These are phyloP conservation scores for Mylabris phalerata DNA, from an alignment of 1,140 invertebrate genomes.

Conservation along the genomic window DNA sequence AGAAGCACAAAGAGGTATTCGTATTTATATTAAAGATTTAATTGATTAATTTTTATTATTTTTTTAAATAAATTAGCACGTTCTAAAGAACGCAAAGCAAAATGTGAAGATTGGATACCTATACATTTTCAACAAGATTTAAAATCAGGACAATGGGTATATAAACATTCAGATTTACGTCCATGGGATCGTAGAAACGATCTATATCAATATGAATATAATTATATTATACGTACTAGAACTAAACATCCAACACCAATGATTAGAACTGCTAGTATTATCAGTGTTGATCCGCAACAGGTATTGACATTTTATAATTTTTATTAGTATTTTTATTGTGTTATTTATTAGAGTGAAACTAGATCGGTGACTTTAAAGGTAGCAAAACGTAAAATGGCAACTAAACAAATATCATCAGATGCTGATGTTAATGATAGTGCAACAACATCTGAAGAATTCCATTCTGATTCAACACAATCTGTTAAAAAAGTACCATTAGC, in stretches of 20 bases:
- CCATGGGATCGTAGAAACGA: slow-evolving; percentile 82
- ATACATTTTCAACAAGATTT: slow-evolving; percentile 63
- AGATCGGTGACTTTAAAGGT: slow-evolving; percentile 22
- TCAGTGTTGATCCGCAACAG: slow-evolving; percentile 50
- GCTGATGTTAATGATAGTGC: slow-evolving; percentile 35
- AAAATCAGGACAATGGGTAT: slow-evolving; percentile 58
- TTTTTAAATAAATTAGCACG: slow-evolving; percentile 15
- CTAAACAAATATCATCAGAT: slow-evolving; percentile 38
- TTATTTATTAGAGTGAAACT: slow-evolving; percentile 8
- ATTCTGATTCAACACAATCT: slow-evolving; percentile 38
- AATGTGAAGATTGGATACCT: slow-evolving; percentile 58
- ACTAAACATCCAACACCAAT: slow-evolving; percentile 66
- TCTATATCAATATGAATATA: slow-evolving; percentile 70
- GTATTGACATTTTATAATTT: slow-evolving; percentile 7
- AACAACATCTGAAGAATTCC: slow-evolving; percentile 37
- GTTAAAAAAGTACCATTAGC: slow-evolving; percentile 27
- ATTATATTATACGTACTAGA: slow-evolving; percentile 64
- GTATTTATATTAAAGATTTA: not conserved
- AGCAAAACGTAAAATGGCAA: slow-evolving; percentile 32
- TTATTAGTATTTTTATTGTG: not conserved
- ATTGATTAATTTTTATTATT: slow-evolving; percentile 1
- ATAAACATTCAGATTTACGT: slow-evolving; percentile 65
- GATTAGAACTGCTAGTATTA: slow-evolving; percentile 55
- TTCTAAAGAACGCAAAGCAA: slow-evolving; percentile 53
- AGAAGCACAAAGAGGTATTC: slow-evolving; percentile 63